Conservation (phyloP, 23 tunicate genomes). For the Botrylloides violaceus region DNA sequence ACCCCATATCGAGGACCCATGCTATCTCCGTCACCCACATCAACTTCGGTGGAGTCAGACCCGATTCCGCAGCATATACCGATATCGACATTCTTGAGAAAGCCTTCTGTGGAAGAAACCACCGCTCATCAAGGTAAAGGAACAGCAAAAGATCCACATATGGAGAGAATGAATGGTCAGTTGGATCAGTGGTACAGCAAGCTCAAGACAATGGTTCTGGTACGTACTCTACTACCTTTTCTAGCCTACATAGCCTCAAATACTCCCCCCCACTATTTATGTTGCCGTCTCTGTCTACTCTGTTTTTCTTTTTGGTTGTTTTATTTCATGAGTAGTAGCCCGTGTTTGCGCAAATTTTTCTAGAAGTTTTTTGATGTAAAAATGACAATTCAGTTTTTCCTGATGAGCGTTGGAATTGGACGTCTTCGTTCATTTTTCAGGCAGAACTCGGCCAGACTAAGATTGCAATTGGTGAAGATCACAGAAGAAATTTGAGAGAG, state of each 20-base stretch:
- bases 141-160: constrained; percentile 33
- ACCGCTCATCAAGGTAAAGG: background rate
- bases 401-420: too few species aligned
- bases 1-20: constrained; percentile 18
- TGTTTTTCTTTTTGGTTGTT: too few species aligned
- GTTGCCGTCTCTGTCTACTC: too few species aligned
- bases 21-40: constrained; percentile 6
- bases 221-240: too few species aligned
- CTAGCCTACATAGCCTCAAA: too few species aligned
- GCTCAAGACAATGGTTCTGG: constrained; percentile 53
- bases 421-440: constrained; percentile 3
- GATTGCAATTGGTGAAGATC: constrained; percentile 32
- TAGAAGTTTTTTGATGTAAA: background rate
- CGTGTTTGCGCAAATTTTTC: too few species aligned
- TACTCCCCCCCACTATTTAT: too few species aligned
- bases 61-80: background rate
- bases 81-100: background rate
- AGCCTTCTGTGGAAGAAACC: background rate
- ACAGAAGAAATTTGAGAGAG: constrained; percentile 20
- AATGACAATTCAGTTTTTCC: background rate
- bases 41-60: background rate
- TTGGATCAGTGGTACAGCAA: constrained; percentile 28
- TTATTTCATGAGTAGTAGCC: too few species aligned
- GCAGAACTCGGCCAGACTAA: constrained; percentile 52
- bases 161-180: constrained; percentile 26